Base-by-base conservation (phyloP, 2,113 vertebrate genomes). In the Todiramphus chloris region DNA sequence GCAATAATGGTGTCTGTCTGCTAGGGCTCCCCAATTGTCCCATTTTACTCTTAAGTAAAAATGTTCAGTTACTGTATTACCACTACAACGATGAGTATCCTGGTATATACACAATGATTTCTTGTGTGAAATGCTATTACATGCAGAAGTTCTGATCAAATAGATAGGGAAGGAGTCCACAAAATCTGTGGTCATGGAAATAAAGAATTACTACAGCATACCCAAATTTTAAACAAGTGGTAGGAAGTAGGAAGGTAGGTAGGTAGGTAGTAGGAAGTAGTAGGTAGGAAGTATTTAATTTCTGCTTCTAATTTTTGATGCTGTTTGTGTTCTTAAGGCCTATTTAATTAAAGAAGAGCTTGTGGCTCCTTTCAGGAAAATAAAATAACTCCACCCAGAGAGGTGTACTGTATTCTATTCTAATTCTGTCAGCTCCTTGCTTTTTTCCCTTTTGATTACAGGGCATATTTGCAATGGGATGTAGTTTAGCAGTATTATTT, bases 331-430 rank as follows among this genome's bases (percentile, higher is more conserved):
- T 93, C 86, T 93, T 95, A 93, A 84, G 62, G 41, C 41, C 28
- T 91, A 56, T 39, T 89, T 92, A 96, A 92, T 93, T 92, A 88
- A 92, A 92, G 59, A 91, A 81, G 43, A 78, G 27, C 25, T 93
- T 81, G 43, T 58, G 68, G 62, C 39, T 92, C 12, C 77, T 93
- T 87, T 91, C 60, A 62, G 89, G 72, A 89, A 94, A 85, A 89
- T 68, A 94, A 89, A 95, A 66, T 74, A 82, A 79, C 89, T 94
- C 84, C 84, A 94, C 58, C 80, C 79, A 80, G 58, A 94, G 60
- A 94, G 44, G 69, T 89, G 64, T 16, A 81, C 55, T 85, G 15
- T 81, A 50, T 82, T 93, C 30, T 74, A 83, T 66, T 88, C 81
- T 77, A 84, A 60, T 93, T 95, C 90, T 88, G 69, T 75, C 83